Evolutionary conservation across 53 echinoderm and acorn worm genomes (phyloP), one percentile per base, ranked within the genome.

Genomic region (Zoroaster sp.): DNA sequence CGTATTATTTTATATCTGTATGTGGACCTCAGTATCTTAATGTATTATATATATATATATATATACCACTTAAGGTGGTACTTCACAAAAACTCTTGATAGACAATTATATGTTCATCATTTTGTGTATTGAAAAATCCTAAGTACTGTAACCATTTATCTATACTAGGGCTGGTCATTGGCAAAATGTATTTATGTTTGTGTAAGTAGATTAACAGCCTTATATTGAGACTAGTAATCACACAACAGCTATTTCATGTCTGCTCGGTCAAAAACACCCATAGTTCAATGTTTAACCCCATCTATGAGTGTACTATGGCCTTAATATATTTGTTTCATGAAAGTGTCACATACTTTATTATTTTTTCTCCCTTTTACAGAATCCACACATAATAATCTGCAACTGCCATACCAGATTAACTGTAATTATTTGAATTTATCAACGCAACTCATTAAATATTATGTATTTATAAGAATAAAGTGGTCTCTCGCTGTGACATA

Each of bases 391-490:
- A 35, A 69, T 20, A 20, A 73, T 38, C 21, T 38, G 18, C 25
- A 41, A 73, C 74, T 74, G 44, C 74, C 74, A 74, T 74, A 21
- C 65, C 20, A 72, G 36, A 4, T 73, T 45, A 7, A 42, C 41
- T 82, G 67, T 82, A 68, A 68, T 67, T 67, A 82, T 82, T 67
- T 81, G 65, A 76, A 81, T 81, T 82, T 82, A 82, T 80, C 47
- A 41, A 66, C 82, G 66, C 82, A 82, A 82, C 82, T 82, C 82
- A 32, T 67, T 82, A 5, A 46, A 81, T 67, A 82, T 67, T 82
- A 66, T 82, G 67, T 80, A 46, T 66, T 82, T 39, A 21, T 35
- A 35, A 80, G 59, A 20, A 77, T 18, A 20, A 9, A 59, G n/a
- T 28, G 28, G 63, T 59, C 63, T 59, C 63, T 59, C 63, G 28